Conservation (phyloP, 2,888 invertebrate species). For the Cheilosia variabilis region DNA sequence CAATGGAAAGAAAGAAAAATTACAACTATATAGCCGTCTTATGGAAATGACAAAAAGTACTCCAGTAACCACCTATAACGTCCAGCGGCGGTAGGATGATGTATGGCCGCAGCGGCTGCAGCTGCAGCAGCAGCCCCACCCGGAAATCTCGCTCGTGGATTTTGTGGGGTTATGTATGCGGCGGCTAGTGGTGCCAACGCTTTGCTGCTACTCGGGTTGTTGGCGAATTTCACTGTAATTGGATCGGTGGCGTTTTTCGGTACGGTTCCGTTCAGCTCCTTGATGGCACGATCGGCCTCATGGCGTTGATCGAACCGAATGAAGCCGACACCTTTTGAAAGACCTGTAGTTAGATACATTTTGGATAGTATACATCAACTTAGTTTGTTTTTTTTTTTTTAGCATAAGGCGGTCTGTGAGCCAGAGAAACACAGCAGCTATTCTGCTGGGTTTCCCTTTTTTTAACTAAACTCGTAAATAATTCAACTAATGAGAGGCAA, state of each 20-base stretch:
- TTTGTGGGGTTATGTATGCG: slow-evolving; percentile 92
- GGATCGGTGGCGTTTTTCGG: slow-evolving; percentile 95
- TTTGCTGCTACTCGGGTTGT: slow-evolving; percentile 95
- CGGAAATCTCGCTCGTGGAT: slow-evolving; percentile 90
- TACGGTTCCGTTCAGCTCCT: slow-evolving; percentile 94
- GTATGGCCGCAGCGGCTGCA: slow-evolving; percentile 83
- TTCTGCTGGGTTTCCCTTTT: slow-evolving; percentile 16
- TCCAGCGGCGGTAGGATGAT: slow-evolving; percentile 82
- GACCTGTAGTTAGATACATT: slow-evolving; percentile 85
- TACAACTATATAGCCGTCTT: slow-evolving; percentile 20
- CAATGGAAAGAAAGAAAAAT: slow-evolving; percentile 3
- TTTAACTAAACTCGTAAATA: slow-evolving; percentile 37
- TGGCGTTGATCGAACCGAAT: slow-evolving; percentile 96
- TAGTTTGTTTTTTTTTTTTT: slow-evolving; percentile 52
- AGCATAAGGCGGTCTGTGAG: slow-evolving; percentile 57
- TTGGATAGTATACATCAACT: slow-evolving; percentile 69
- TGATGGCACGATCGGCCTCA: slow-evolving; percentile 96
- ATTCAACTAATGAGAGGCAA: slow-evolving; percentile 28
- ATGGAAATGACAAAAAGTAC: slow-evolving; percentile 17
- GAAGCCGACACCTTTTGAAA: slow-evolving; percentile 97
- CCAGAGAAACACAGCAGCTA: slow-evolving; percentile 20
- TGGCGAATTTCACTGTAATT: slow-evolving; percentile 97
- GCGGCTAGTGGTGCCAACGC: slow-evolving; percentile 92
- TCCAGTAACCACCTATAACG: slow-evolving; percentile 81
- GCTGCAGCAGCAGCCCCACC: slow-evolving; percentile 86